These are phyloP conservation scores for Xanthorhoe spadicearia DNA, from an alignment of 2,888 invertebrate genomes.

Conservation along the genomic window DNA sequence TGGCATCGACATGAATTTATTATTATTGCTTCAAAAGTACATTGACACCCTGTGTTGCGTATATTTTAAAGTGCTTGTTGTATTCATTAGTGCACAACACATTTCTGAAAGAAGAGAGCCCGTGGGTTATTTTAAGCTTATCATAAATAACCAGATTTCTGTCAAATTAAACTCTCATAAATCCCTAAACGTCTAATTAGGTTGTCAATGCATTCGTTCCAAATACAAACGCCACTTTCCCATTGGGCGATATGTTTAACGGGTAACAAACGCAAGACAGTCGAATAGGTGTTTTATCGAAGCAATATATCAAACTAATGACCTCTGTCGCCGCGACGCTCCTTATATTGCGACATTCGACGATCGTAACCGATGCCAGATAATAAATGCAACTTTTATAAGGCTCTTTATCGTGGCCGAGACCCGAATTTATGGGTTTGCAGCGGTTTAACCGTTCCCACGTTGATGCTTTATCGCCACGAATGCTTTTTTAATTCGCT, in stretches of 20 bases:
- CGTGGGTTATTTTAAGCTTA: background rate
- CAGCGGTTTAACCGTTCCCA: constrained; percentile 67
- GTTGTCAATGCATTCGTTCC: constrained; percentile 40
- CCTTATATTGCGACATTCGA: constrained; percentile 60
- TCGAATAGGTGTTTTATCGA: constrained; percentile 55
- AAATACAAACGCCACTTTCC: constrained; percentile 39
- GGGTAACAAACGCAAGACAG: constrained; percentile 47
- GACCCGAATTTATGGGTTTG: constrained; percentile 64
- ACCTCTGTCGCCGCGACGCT: constrained; percentile 55
- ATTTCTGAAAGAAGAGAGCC: background rate
- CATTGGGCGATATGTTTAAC: constrained; percentile 41
- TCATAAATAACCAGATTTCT: constrained; percentile 37
- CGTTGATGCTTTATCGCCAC: constrained; percentile 62
- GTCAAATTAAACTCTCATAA: constrained; percentile 41
- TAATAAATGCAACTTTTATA: constrained; percentile 74
- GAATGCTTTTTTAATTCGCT: constrained; percentile 62
- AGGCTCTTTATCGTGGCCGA: constrained; percentile 65
- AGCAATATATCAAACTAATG: constrained; percentile 67
- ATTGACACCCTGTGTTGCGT: background rate
- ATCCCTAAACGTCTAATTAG: constrained; percentile 39
- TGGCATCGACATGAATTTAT: too few relatives aligned
- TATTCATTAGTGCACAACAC: background rate
- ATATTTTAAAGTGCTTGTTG: background rate
- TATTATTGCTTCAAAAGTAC: constrained; percentile 3
- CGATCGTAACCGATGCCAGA: constrained; percentile 59